Evolutionary conservation across 2,113 vertebrate genomes (phyloP).

Genomic region (Siniperca knerii): DNA sequence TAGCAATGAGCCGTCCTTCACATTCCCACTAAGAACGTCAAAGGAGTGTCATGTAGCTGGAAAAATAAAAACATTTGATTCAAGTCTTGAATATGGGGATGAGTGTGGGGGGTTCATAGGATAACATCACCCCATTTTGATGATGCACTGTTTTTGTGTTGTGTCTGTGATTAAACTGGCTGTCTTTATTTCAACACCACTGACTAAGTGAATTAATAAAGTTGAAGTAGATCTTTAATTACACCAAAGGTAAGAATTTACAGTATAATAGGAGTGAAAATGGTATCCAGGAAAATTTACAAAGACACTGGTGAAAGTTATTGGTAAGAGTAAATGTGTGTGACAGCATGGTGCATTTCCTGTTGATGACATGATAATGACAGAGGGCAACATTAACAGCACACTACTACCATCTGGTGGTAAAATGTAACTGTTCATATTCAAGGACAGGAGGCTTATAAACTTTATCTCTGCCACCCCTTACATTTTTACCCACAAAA

Average conservation of each 20-base stretch:
- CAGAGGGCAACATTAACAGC: background rate
- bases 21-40: slow-evolving; percentile 19
- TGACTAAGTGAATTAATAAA: background rate
- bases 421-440: background rate
- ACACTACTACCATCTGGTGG: slow-evolving; percentile 73
- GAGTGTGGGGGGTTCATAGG: background rate
- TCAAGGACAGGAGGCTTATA: background rate
- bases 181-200: background rate
- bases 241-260: background rate
- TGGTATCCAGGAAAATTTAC: background rate
- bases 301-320: background rate
- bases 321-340: background rate
- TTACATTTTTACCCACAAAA: background rate
- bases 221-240: background rate
- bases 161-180: background rate
- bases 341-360: background rate
- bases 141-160: background rate
- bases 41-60: background rate
- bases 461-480: background rate
- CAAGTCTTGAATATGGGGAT: background rate
- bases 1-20: slow-evolving; percentile 26
- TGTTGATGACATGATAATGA: background rate
- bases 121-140: background rate
- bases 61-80: slow-evolving; percentile 21
- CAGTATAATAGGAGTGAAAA: background rate